phyloP scores from a whole-genome alignment of 2,797 vertebrate genomes.

The Tragopan temminckii region DNA sequence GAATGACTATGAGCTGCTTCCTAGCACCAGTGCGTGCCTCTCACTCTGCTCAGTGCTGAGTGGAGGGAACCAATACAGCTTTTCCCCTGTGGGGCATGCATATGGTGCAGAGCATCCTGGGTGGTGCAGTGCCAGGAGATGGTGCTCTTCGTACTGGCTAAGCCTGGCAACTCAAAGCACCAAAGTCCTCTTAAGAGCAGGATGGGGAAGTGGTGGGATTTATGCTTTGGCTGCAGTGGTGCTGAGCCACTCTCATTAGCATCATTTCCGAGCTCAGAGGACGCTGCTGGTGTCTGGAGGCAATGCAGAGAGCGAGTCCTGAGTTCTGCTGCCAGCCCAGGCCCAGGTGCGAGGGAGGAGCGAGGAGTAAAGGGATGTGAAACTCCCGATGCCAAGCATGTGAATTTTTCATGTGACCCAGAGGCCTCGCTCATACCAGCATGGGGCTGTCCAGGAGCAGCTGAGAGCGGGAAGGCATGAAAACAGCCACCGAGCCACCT shows the following conservation, averaged over 20 bases:
- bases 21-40: background rate
- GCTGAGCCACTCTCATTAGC: background rate
- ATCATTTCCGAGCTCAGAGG: background rate
- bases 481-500: slow-evolving; percentile 54
- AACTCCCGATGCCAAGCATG: background rate
- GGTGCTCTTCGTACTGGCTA: background rate
- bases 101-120: background rate
- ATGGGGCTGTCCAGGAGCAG: slow-evolving; percentile 27
- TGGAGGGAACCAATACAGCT: background rate
- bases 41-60: background rate
- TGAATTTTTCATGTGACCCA: slow-evolving; percentile 60
- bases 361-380: background rate
- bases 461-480: slow-evolving; percentile 49
- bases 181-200: background rate
- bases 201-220: background rate
- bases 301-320: rapidly evolving
- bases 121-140: background rate
- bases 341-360: slow-evolving; percentile 51
- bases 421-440: background rate
- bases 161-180: background rate
- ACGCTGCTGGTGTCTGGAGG: background rate
- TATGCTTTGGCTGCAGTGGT: background rate
- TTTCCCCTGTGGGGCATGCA: background rate
- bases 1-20: background rate
- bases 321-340: background rate